These are phyloP conservation scores for Carollia perspicillata DNA, from an alignment of 2,113 vertebrate genomes.

Conservation along the genomic window DNA sequence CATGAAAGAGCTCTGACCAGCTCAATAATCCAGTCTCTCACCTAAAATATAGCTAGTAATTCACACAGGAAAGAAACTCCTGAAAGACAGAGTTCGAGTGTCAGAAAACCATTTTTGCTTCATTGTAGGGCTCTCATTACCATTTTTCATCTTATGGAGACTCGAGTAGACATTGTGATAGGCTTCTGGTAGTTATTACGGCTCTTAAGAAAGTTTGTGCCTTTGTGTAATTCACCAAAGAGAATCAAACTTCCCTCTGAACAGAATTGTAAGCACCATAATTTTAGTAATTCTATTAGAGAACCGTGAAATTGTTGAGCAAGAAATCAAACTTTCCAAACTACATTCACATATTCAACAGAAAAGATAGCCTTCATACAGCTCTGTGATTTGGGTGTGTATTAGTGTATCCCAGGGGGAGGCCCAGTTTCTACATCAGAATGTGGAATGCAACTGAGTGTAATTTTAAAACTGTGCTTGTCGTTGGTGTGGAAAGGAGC, in stretches of 20 bases:
- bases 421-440: background rate
- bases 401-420: background rate
- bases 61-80: background rate
- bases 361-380: background rate
- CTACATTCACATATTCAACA: background rate
- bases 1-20: background rate
- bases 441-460: background rate
- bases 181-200: rapidly evolving
- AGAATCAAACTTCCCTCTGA: background rate
- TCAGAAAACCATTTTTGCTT: background rate
- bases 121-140: background rate
- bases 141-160: background rate
- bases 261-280: background rate
- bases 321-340: background rate
- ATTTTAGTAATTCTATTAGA: background rate
- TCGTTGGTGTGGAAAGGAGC: background rate
- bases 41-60: background rate
- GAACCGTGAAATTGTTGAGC: background rate
- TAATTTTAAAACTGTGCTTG: background rate
- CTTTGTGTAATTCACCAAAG: background rate
- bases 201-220: background rate
- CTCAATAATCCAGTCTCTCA: background rate
- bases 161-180: background rate
- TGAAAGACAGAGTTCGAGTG: background rate
- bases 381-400: background rate